Conservation (phyloP, 92 coral and sea anemone species). For the Zoanthus gigantus region DNA sequence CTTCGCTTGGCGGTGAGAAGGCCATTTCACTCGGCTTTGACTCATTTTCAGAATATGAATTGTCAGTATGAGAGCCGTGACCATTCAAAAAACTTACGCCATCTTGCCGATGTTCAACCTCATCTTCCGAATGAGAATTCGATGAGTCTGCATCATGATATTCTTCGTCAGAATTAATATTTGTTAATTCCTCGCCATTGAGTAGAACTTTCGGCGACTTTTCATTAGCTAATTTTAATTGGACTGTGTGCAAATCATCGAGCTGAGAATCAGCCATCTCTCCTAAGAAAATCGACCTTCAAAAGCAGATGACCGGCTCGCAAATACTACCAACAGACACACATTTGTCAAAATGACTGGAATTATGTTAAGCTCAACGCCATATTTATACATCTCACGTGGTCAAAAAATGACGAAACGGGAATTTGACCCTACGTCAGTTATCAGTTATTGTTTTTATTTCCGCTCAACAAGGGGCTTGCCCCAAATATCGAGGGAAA, state of each 20-base stretch:
- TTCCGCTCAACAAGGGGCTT: conserved; percentile 67
- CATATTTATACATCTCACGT: conserved; percentile 78
- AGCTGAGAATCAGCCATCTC: conserved; percentile 90
- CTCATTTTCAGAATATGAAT: conserved; percentile 96
- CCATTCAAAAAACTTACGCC: conserved; percentile 43
- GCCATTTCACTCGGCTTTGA: conserved; percentile 73
- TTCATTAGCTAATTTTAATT: conserved; percentile 57
- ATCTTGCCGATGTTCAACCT: conserved; percentile 78
- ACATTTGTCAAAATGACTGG: conserved; percentile 24
- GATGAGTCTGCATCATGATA: conserved; percentile 77
- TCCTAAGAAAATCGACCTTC: conserved; percentile 40
- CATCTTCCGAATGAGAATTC: conserved; percentile 74
- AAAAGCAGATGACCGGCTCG: conserved; percentile 46
- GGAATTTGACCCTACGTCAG: conserved; percentile 28
- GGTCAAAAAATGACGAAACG: conserved; percentile 70
- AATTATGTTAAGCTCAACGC: conserved; percentile 31
- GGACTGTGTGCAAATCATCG: conserved; percentile 51
- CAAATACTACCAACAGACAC: neutral
- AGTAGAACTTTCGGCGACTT: conserved; percentile 85
- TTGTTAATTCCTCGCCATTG: conserved; percentile 77
- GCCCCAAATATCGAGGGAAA: neutral
- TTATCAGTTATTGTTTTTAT: conserved; percentile 41
- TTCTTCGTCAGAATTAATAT: conserved; percentile 82
- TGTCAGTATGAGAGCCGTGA: conserved; percentile 74
- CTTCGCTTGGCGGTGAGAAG: conserved; percentile 92